These are phyloP conservation scores for Lethenteron camtschaticum DNA, from an alignment of 2,113 vertebrate species.

Conservation along the genomic window DNA sequence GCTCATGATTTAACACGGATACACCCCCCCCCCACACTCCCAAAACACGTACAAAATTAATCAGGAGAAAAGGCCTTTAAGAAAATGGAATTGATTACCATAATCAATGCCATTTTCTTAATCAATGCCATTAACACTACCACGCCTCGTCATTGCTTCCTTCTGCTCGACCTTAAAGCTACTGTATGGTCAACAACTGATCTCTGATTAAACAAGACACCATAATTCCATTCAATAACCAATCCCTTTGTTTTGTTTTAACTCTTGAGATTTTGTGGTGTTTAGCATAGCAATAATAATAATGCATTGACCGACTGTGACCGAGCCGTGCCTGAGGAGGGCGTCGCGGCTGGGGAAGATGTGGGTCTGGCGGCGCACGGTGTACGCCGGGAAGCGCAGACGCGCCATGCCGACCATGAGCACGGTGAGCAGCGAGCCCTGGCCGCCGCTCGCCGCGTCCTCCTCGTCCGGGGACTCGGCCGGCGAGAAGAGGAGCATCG, in stretches of 20 bases:
- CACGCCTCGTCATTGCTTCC: too few species aligned
- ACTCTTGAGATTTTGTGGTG: background rate
- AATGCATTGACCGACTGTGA: background rate
- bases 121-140: too few species aligned
- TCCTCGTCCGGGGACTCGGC: constrained; percentile 57
- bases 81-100: too few species aligned
- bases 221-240: too few species aligned
- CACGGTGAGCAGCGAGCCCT: constrained; percentile 50
- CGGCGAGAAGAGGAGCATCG: constrained; percentile 60
- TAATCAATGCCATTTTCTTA: too few species aligned
- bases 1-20: too few species aligned
- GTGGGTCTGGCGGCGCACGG: constrained; percentile 26
- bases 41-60: too few species aligned
- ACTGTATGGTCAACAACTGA: too few species aligned
- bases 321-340: constrained; percentile 40
- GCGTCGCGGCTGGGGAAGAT: constrained; percentile 66
- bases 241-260: background rate
- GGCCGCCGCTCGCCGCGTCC: constrained; percentile 45
- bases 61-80: too few species aligned
- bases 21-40: too few species aligned
- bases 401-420: constrained; percentile 57
- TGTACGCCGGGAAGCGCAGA: constrained; percentile 48
- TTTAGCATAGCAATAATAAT: background rate
- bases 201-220: too few species aligned
- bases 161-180: too few species aligned